Percentiles rank a stretch among this genome's conserved stretches.
Conservation (phyloP, 1,140 invertebrate genomes). For the Atta cephalotes region DNA sequence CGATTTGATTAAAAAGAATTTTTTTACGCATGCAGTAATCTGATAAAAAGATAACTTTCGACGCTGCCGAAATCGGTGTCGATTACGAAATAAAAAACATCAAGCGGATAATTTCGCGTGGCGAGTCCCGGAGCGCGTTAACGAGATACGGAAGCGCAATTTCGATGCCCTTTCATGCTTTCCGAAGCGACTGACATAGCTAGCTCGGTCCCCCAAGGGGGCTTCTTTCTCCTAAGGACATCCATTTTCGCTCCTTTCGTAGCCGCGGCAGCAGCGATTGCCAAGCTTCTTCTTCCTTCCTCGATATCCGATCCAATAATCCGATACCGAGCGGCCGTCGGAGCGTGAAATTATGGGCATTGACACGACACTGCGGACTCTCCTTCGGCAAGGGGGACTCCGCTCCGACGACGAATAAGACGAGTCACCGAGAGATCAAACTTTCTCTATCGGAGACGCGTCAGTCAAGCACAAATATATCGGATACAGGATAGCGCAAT, state of each 20-base stretch:
- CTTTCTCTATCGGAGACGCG: slow-evolving; percentile 43
- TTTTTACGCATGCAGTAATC: not conserved
- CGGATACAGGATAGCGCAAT: slow-evolving; percentile 8
- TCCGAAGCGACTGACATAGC: slow-evolving; percentile 33
- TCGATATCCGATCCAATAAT: slow-evolving; percentile 83
- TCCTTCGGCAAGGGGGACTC: slow-evolving; percentile 47
- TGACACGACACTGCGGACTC: slow-evolving; percentile 78
- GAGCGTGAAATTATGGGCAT: slow-evolving; percentile 83
- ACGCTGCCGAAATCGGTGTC: slow-evolving; percentile 6
- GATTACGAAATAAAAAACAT: slow-evolving; percentile 53
- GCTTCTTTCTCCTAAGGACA: slow-evolving; percentile 68
- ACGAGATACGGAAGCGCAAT: slow-evolving; percentile 71
- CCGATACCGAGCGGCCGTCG: slow-evolving; percentile 80
- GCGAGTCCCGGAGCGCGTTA: slow-evolving; percentile 52
- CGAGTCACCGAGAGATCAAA: slow-evolving; percentile 65
- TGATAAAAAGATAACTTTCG: slow-evolving; percentile 13
- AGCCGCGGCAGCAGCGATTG: slow-evolving; percentile 63
- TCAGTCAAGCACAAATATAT: slow-evolving; percentile 5
- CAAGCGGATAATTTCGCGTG: not conserved
- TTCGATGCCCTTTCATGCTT: slow-evolving; percentile 75
- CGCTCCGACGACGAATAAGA: slow-evolving; percentile 59
- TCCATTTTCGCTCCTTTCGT: slow-evolving; percentile 64
- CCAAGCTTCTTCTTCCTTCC: slow-evolving; percentile 65
- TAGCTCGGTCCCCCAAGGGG: slow-evolving; percentile 46
- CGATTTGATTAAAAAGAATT: not conserved